Evolutionary conservation across 1,140 invertebrate genomes (phyloP), one percentile per base, ranked within the genome.

Genomic region (Drosophila novamexicana): DNA sequence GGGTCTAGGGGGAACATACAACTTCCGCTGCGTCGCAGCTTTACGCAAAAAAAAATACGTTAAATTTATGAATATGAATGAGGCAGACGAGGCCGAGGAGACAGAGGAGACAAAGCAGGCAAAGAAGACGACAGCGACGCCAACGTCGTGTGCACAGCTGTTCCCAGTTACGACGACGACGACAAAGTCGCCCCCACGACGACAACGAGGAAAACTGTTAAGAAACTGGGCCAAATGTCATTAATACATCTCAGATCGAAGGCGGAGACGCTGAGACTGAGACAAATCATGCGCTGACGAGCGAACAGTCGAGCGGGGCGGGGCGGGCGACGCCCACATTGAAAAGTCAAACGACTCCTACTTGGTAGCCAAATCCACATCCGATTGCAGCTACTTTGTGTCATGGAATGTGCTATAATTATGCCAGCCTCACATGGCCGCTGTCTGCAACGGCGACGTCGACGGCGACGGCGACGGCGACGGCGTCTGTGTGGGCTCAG

Each of bases 41-140:
- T 74, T 80, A 84, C 74, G 77, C 77, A 82, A 82, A 79, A 18
- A 79, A 18, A 82, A 85, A 75, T 54, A 78, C 75, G 61, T 68
- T 86, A 76, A 83, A 89, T 89, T 89, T 89, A 89, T 89, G 84
- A 89, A 89, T 89, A 84, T 89, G 85, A 89, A 90, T 89, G 85
- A 89, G 81, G 18, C 42, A 68, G 50, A 42, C 50, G 34, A 47
- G 6, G 64, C 14, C 14, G 14, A 14, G 14, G 18, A 18, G 18
- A 1, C 29, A 18, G 44, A 3, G 22, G 3, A 47, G 32, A 44
- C 37, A 12, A 12, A 10, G 70, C 42, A n/a, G 34, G 6, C 6
- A 57, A 9, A 10, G 66, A 39, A 39, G 32, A 7, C 7, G 61
- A 65, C 34, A 12, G 39, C 50, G 56, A 39, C 64, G 77, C 45